phyloP scores from a whole-genome alignment of 2,797 vertebrate genomes.

The Aselliscus stoliczkanus region DNA sequence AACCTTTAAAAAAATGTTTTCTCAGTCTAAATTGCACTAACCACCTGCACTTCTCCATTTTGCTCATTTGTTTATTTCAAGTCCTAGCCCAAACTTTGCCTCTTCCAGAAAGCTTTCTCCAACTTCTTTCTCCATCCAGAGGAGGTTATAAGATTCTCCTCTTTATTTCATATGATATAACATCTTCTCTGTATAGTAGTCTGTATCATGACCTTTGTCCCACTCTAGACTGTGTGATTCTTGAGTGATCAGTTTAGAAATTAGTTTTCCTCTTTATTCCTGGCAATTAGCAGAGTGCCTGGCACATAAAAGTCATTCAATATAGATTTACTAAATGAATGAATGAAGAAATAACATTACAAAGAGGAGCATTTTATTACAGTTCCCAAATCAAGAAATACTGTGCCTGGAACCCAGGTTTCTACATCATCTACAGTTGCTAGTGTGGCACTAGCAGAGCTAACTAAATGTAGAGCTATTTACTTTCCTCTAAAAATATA shows the following conservation, averaged over 20 bases:
- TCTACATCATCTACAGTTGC: background rate
- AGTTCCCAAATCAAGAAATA: background rate
- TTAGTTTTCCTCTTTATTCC: background rate
- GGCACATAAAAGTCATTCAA: background rate
- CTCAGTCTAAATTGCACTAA: background rate
- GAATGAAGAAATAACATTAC: background rate
- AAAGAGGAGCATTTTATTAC: background rate
- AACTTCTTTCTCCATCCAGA: background rate
- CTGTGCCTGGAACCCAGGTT: background rate
- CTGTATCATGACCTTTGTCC: background rate
- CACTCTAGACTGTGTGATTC: background rate
- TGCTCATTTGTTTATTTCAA: background rate
- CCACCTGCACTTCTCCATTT: background rate
- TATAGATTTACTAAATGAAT: background rate
- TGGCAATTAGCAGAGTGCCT: background rate
- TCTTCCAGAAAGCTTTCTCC: background rate
- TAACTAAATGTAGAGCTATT: constrained; percentile 26
- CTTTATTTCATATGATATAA: background rate
- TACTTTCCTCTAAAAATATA: constrained; percentile 65
- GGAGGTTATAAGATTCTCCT: background rate
- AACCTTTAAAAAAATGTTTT: background rate
- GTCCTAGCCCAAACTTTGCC: background rate
- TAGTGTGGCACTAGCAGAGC: background rate
- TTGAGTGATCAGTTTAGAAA: background rate
- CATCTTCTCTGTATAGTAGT: background rate